phyloP scores from a whole-genome alignment of 2,888 invertebrate species.

The Heteromurus nitidus region DNA sequence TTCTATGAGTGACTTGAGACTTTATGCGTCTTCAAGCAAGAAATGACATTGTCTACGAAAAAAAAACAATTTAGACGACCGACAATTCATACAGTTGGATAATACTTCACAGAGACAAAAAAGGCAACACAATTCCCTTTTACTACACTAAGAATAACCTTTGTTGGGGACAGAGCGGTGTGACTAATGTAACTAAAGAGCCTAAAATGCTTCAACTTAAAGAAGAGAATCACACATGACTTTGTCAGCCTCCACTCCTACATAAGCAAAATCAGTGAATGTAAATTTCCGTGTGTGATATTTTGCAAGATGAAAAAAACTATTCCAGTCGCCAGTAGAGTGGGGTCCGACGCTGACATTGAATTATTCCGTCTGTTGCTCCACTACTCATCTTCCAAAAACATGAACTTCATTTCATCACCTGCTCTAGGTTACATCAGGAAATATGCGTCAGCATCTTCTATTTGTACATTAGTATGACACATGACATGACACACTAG shows the following conservation, averaged over 20 bases:
- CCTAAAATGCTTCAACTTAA: constrained; percentile 7
- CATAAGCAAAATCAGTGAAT: no score
- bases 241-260: no score
- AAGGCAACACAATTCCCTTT: background rate
- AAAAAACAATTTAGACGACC: constrained; percentile 10
- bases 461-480: constrained; percentile 4
- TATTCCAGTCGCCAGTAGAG: no score
- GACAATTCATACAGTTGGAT: constrained; percentile 8
- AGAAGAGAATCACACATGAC: background rate
- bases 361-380: no score
- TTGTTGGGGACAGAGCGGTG: constrained; percentile 3
- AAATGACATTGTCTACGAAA: background rate
- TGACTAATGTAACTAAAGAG: constrained; percentile 33
- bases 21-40: background rate
- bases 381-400: no score
- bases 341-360: no score
- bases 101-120: no score
- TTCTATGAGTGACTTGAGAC: background rate
- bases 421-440: constrained; percentile 31
- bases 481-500: no score
- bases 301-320: no score
- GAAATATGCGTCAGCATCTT: constrained; percentile 59
- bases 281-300: no score
- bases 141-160: constrained; percentile 1
- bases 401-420: constrained; percentile 39